Base-by-base conservation (phyloP, 2,888 invertebrate species). In the Tridacna crocea region DNA sequence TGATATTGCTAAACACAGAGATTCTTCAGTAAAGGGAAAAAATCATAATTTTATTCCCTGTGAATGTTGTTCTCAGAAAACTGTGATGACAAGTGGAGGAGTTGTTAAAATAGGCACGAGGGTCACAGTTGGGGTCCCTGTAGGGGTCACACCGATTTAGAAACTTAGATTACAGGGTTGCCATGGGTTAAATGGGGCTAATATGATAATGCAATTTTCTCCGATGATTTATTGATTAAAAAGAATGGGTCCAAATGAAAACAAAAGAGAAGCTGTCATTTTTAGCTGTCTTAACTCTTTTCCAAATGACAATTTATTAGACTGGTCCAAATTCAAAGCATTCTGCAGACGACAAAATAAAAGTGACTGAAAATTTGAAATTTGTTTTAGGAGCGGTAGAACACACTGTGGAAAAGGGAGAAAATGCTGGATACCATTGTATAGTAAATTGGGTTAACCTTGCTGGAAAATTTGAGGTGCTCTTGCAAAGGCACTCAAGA, bases 101-200 rank as follows among this genome's bases (percentile, higher is more conserved):
- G 80, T 55, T 73, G 78, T 78, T 72, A 77, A 47, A 66, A 48
- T 27, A 58, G 75, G 65, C 77, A 68, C 51, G 61, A 77, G 77
- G 82, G 83, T 83, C 86, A 76, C 84, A 47, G 61, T 51, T 51
- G 70, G 82, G 86, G 83, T 83, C 86, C 78, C 84, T 27, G 61
- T 51, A 70, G 70, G 82, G 86, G 86, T 84, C 84, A 82, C 61
- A 82, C 76, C 80, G 73, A 84, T 84, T 84, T 84, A 84, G 82
- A 68, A 77, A 82, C 80, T 77, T 65, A 77, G 79, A 79, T 79
- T 66, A 24, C 17, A 46, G 66, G 66, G 82, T 75, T 83, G 78
- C 77, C 68, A 75, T 72, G 82, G 86, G 86, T 86, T 86, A 86
- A 86, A 86, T 78, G 80, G 86, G 86, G 86, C 86, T 86, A 86